Conservation (phyloP, 2,888 invertebrate species). For the Rhagonycha fulva region DNA sequence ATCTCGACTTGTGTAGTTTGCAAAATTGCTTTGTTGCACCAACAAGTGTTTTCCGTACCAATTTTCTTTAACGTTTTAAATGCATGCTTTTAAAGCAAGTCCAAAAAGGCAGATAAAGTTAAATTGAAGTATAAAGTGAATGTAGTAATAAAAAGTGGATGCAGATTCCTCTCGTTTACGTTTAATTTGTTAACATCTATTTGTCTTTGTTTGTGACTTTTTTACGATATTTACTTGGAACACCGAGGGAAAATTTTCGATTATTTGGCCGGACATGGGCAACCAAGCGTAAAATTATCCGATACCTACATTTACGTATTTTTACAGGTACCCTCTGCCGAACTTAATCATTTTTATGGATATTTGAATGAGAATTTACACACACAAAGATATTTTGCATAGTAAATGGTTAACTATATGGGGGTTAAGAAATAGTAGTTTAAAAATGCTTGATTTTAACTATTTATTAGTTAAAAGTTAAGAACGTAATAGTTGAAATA, state of each 20-base stretch:
- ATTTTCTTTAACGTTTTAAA: neutral
- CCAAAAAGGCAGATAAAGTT: conserved; percentile 27
- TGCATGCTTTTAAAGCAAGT: conserved; percentile 1
- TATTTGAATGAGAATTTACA: conserved; percentile 35
- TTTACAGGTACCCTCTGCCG: conserved; percentile 28
- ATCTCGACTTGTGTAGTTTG: conserved; percentile 18
- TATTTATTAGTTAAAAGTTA: too few species aligned
- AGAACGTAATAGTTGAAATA: too few species aligned
- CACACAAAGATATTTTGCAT: too few species aligned
- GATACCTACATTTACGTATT: conserved; percentile 32
- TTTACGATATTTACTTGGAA: conserved; percentile 12
- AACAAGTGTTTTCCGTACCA: conserved; percentile 27
- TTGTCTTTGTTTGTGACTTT: conserved; percentile 23
- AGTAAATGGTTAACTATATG: too few species aligned
- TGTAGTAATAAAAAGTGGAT: conserved; percentile 14
- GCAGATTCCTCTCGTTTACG: conserved; percentile 10
- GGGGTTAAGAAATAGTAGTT: too few species aligned
- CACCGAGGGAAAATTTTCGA: neutral
- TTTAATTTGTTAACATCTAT: neutral
- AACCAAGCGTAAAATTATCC: conserved; percentile 42
- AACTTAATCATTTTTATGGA: conserved; percentile 40
- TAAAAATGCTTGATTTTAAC: too few species aligned
- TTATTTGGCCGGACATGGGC: conserved; percentile 40
- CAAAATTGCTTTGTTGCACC: conserved; percentile 28
- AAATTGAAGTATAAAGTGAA: conserved; percentile 31